phyloP scores from a whole-genome alignment of 2,797 vertebrate species.

The Cynodonichthys magdalenae region DNA sequence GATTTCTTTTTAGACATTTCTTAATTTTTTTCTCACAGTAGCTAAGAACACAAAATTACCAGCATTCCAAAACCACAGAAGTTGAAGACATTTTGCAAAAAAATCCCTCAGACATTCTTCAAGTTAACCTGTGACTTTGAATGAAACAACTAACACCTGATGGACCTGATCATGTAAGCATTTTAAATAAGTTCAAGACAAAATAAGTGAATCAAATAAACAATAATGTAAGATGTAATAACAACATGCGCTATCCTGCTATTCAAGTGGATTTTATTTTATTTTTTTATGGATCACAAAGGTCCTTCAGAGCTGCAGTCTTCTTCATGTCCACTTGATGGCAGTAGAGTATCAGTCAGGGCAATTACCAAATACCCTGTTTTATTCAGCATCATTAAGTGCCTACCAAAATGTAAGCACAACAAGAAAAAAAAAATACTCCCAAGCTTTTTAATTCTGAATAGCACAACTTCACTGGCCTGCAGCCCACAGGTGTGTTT shows the following conservation, averaged over 20 bases:
- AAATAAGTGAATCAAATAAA: too few species aligned
- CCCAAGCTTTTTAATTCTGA: conserved; percentile 36
- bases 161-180: too few species aligned
- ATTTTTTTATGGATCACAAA: neutral
- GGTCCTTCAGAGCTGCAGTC: conserved; percentile 8
- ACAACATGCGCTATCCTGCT: neutral
- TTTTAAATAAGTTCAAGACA: too few species aligned
- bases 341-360: conserved; percentile 61
- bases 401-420: conserved; percentile 35
- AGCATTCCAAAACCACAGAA: too few species aligned
- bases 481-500: conserved; percentile 59
- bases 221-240: too few species aligned
- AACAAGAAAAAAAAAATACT: conserved; percentile 21
- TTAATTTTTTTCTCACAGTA: neutral
- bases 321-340: conserved; percentile 62
- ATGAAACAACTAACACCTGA: too few species aligned
- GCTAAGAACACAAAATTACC: too few species aligned
- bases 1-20: neutral
- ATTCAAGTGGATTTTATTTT: neutral
- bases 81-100: too few species aligned
- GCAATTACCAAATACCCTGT: neutral
- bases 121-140: too few species aligned
- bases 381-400: conserved; percentile 34
- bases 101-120: too few species aligned
- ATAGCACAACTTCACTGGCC: conserved; percentile 31